Evolutionary conservation across 2,888 invertebrate genomes (phyloP), one percentile per base, ranked within the genome.

Genomic region (Epicampocera succincta): DNA sequence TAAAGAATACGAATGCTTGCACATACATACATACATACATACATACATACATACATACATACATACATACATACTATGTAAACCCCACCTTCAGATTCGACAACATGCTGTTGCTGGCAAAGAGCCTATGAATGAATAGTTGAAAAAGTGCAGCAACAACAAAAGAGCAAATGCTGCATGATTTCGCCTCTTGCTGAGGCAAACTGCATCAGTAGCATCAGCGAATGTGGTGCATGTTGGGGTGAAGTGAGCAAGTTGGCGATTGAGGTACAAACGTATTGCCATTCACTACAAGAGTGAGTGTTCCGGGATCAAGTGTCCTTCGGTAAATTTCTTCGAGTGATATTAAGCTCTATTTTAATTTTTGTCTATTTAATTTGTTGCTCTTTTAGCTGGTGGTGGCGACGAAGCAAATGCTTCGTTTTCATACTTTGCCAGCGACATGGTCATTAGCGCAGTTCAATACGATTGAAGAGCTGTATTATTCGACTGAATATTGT

Each of bases 361-460:
- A n/a, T 52, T 46, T 50, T 60, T 21, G 1, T 5, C 58, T 38
- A 44, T 40, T 48, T 56, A 44, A 8, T 61, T 52, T 52, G 58
- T 40, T 46, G 61, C 9, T 44, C n/a, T 48, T 50, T 38, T 29
- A 19, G 11, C 12, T 44, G 17, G 25, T 58, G n/a, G 38, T 38
- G 38, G 46, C 4, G 46, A 29, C 50, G 68, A 69, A 38, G 50
- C 29, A 63, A n/a, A n/a, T n/a, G 21, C 5, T 80, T 56, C n/a
- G 66, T 19, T 13, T 75, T 58, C n/a, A 56, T 65, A 46, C 56
- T 46, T 52, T 21, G 42, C 33, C 12, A n/a, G 50, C 74, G 38
- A 66, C 75, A 80, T 72, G 76, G 81, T 81, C 81, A 81, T 81
- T 81, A 72, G 52, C 81, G 77, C 73, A 76, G 80, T 80, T 75